A percentile compares a stretch with the other conserved stretches of the same genome.
phyloP scores from a whole-genome alignment of 2,888 invertebrate genomes.

The Plebejus melissa region DNA sequence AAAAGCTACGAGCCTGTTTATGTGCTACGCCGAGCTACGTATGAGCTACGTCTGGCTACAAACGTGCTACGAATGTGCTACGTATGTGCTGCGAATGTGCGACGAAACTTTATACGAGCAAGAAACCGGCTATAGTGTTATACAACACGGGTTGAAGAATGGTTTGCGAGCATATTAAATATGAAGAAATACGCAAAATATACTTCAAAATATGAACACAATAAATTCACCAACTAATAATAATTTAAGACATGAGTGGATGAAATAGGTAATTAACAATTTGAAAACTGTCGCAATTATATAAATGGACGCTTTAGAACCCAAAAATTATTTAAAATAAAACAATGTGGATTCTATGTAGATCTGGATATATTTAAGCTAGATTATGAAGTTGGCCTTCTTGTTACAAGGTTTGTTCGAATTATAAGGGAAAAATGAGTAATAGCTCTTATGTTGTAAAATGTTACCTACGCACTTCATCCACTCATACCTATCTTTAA shows the following conservation, averaged over 20 bases:
- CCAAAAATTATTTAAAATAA: too few relatives aligned
- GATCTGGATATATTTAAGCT: too few relatives aligned
- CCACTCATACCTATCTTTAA: too few relatives aligned
- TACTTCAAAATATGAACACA: neutral
- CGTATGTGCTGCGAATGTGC: neutral
- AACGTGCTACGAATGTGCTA: neutral
- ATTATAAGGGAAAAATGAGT: too few relatives aligned
- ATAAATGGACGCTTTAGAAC: too few relatives aligned
- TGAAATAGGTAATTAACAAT: too few relatives aligned
- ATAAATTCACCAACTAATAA: neutral
- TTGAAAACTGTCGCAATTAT: too few relatives aligned
- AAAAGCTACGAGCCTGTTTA: constrained; percentile 13
- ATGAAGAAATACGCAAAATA: neutral
- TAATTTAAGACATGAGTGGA: neutral
- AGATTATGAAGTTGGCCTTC: too few relatives aligned
- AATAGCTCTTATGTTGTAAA: too few relatives aligned
- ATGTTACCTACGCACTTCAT: too few relatives aligned
- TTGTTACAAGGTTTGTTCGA: too few relatives aligned
- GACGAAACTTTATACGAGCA: neutral
- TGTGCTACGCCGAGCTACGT: constrained; percentile 11
- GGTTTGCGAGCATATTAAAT: neutral
- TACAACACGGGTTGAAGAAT: neutral
- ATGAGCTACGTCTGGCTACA: neutral
- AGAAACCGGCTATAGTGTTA: neutral
- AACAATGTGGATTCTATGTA: too few relatives aligned